Evolutionary conservation across 2,888 invertebrate species (phyloP), one percentile per base, ranked within the genome.

Genomic region (Dryomyza anilis): DNA sequence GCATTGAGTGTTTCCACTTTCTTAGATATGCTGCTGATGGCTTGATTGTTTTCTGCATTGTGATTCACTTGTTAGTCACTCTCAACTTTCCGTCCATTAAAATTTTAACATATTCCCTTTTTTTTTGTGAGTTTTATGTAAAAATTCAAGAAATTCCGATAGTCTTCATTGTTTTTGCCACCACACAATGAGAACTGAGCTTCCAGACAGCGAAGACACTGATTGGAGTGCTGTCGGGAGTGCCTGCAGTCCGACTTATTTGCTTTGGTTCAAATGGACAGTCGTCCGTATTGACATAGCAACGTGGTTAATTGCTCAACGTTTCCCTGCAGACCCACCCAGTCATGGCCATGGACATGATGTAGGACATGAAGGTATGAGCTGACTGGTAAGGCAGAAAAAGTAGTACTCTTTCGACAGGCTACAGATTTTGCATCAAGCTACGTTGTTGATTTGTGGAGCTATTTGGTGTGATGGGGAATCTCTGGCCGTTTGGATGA

Each of bases 341-440:
- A n/a, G n/a, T 52, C 25, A 52, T n/a, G n/a, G n/a, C n/a, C n/a
- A n/a, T 52, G 50, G 50, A 52, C 50, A 52, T 52, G 50, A n/a
- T n/a, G n/a, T n/a, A n/a, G n/a, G n/a, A n/a, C n/a, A n/a, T n/a
- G n/a, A n/a, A n/a, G n/a, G n/a, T n/a, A n/a, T n/a, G n/a, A n/a
- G n/a, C n/a, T n/a, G n/a, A n/a, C n/a, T n/a, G n/a, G n/a, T n/a
- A n/a, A n/a, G n/a, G n/a, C n/a, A n/a, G n/a, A n/a, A n/a, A n/a
- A n/a, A n/a, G n/a, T n/a, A n/a, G n/a, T n/a, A n/a, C n/a, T n/a
- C n/a, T n/a, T n/a, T n/a, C n/a, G n/a, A n/a, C n/a, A n/a, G n/a
- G n/a, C n/a, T n/a, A n/a, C n/a, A n/a, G n/a, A n/a, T n/a, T n/a
- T n/a, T n/a, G n/a, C n/a, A 43, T 4, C 7, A 10, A 43, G 14